Evolutionary conservation across 2,888 invertebrate genomes (phyloP).

Genomic region (Plutella xylostella): DNA sequence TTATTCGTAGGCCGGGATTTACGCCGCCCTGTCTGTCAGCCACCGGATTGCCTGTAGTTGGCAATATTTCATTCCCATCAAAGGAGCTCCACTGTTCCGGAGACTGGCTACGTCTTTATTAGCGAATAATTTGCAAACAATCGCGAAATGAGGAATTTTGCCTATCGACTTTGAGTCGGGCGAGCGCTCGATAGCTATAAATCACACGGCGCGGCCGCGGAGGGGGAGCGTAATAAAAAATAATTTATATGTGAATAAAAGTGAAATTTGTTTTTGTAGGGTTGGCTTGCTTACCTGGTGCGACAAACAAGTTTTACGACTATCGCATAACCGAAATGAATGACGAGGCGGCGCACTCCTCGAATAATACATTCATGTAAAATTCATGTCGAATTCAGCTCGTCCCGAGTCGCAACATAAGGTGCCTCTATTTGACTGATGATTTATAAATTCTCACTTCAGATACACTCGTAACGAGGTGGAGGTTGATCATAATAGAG

Average conservation of each 20-base stretch:
- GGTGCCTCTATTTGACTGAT: conserved; percentile 7
- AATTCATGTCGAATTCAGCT: conserved; percentile 40
- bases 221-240: conserved; percentile 1
- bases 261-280: conserved; percentile 10
- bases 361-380: conserved; percentile 53
- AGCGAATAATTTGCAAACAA: conserved; percentile 55
- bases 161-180: too few species aligned
- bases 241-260: conserved; percentile 4
- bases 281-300: conserved; percentile 11
- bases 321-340: conserved; percentile 33
- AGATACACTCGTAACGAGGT: too few species aligned
- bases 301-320: conserved; percentile 19
- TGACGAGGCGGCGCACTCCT: conserved; percentile 34
- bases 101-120: conserved; percentile 43
- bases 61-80: conserved; percentile 62
- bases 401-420: neutral
- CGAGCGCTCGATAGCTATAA: neutral
- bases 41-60: conserved; percentile 36
- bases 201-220: neutral
- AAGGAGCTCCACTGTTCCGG: conserved; percentile 43
- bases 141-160: conserved; percentile 19
- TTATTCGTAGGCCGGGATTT: conserved; percentile 61
- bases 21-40: conserved; percentile 22
- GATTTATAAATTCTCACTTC: conserved; percentile 15
- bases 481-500: too few species aligned